Conservation (phyloP, 1,140 invertebrate genomes). For the Danaus melanippus region DNA sequence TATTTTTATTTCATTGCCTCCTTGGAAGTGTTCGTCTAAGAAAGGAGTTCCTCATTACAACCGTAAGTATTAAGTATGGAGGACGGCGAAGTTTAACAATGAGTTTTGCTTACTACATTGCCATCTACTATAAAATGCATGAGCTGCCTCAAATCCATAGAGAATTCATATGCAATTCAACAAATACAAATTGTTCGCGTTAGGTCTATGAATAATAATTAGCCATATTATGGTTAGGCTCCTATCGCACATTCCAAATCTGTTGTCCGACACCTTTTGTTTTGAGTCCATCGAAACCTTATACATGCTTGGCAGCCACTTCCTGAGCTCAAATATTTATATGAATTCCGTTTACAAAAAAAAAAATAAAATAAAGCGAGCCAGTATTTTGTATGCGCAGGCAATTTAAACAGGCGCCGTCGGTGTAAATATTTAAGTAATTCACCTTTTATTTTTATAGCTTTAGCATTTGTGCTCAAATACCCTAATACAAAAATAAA, state of each 20-base stretch:
- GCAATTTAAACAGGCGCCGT: conserved; percentile 1
- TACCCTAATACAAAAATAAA: too few species aligned
- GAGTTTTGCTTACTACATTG: conserved; percentile 34
- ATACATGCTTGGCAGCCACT: conserved; percentile 20
- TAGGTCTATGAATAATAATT: conserved; percentile 57
- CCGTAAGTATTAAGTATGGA: conserved; percentile 17
- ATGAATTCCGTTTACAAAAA: conserved; percentile 5
- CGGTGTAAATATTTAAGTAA: conserved; percentile 8
- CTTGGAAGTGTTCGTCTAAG: conserved; percentile 2
- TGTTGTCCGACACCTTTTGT: conserved; percentile 37
- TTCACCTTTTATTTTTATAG: conserved; percentile 5
- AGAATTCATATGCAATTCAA: conserved; percentile 58
- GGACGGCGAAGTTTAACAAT: conserved; percentile 32
- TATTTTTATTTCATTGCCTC: conserved; percentile 13
- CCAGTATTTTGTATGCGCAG: conserved; percentile 5
- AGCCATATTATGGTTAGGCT: conserved; percentile 32
- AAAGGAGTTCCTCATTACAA: conserved; percentile 3
- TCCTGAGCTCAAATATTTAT: conserved; percentile 15
- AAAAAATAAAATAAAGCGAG: conserved; percentile 6
- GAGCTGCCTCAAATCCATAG: conserved; percentile 50
- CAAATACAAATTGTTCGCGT: conserved; percentile 49
- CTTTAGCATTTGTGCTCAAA: neutral
- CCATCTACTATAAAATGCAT: conserved; percentile 48
- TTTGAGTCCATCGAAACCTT: conserved; percentile 29
- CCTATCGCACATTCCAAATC: conserved; percentile 26